Conservation (phyloP, 2,888 invertebrate species). For the Apantesis nais region DNA sequence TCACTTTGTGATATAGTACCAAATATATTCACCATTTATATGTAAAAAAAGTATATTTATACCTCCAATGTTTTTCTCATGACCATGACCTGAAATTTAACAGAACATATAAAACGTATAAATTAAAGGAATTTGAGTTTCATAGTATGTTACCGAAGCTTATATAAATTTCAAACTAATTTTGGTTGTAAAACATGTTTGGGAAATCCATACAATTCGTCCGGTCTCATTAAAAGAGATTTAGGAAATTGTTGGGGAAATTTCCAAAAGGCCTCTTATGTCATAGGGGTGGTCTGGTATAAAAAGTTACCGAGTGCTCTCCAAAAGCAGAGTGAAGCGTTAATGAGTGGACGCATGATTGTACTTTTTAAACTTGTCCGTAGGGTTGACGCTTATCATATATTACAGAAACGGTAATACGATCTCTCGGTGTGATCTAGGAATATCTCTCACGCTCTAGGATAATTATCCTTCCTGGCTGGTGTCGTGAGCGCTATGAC, state of each 20-base stretch:
- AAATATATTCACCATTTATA: background rate
- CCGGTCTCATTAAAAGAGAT: slow-evolving; percentile 26
- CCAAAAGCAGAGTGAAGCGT: slow-evolving; percentile 28
- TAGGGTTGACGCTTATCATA: slow-evolving; percentile 14
- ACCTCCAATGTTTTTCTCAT: background rate
- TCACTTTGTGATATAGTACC: background rate
- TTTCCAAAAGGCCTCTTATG: slow-evolving; percentile 1
- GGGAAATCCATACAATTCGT: background rate
- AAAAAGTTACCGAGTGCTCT: slow-evolving; percentile 21
- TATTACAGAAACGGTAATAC: too few relatives aligned
- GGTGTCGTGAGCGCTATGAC: too few relatives aligned
- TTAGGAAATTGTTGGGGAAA: slow-evolving; percentile 10
- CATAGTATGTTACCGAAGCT: slow-evolving; percentile 10
- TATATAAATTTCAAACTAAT: slow-evolving; percentile 15
- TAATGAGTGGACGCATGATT: slow-evolving; percentile 41
- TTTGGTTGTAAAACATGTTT: slow-evolving; percentile 20
- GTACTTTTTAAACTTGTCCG: slow-evolving; percentile 52
- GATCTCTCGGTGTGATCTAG: background rate
- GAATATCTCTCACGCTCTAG: background rate
- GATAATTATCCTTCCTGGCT: background rate
- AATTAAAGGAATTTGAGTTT: background rate
- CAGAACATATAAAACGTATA: too few relatives aligned
- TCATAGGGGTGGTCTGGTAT: slow-evolving; percentile 19
- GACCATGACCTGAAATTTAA: background rate
- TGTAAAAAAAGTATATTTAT: background rate